phyloP scores from a whole-genome alignment of 2,113 vertebrate genomes.

The Parus major region DNA sequence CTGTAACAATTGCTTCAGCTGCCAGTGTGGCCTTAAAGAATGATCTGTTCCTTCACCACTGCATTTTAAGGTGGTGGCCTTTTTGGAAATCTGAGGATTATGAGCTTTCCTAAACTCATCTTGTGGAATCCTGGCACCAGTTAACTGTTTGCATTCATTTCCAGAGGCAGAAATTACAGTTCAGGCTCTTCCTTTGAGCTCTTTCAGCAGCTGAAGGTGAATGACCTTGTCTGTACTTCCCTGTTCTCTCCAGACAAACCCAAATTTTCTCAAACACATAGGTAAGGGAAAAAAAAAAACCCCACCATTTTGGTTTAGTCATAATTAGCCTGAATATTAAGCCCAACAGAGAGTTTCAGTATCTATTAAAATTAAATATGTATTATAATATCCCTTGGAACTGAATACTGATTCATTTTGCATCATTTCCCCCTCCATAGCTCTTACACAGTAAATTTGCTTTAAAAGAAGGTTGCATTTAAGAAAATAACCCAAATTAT shows the following conservation, averaged over 20 bases:
- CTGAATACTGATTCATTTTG: neutral
- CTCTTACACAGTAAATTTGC: neutral
- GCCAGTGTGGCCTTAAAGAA: neutral
- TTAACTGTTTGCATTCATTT: neutral
- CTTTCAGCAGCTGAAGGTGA: neutral
- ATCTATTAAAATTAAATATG: neutral
- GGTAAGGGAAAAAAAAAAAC: neutral
- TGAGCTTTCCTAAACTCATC: neutral
- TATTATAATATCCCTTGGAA: neutral
- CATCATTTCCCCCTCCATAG: neutral
- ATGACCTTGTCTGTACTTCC: neutral
- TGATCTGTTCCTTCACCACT: neutral
- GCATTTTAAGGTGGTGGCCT: neutral
- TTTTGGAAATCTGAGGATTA: slow-evolving; percentile 2
- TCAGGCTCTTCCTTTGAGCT: neutral
- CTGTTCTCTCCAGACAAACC: neutral
- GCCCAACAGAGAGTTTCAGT: neutral
- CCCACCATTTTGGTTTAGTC: neutral
- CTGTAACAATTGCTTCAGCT: neutral
- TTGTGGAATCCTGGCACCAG: neutral
- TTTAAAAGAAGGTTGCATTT: neutral
- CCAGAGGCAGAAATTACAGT: neutral
- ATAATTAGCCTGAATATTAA: neutral
- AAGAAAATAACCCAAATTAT: slow-evolving; percentile 35
- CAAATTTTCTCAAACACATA: neutral